These are phyloP conservation scores for Lycaon pictus DNA, from an alignment of 2,113 vertebrate genomes.

Conservation along the genomic window DNA sequence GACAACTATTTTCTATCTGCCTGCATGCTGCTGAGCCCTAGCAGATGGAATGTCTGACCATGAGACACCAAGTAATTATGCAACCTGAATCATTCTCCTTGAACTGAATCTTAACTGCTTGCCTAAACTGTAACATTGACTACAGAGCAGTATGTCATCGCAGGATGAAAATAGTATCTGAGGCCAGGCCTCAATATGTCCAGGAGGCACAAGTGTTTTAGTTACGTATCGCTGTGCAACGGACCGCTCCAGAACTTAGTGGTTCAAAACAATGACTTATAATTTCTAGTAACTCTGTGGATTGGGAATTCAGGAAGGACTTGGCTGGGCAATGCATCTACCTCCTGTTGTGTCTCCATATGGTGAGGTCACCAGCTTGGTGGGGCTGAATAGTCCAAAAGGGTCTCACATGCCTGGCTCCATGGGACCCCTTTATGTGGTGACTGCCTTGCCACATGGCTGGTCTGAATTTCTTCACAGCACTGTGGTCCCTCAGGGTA, in stretches of 20 bases:
- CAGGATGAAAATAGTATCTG: neutral
- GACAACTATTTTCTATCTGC: neutral
- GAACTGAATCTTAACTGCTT: neutral
- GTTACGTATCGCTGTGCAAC: neutral
- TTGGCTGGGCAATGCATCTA: neutral
- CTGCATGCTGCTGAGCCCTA: neutral
- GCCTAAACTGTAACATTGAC: neutral
- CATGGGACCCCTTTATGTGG: too few species aligned
- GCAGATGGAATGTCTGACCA: neutral
- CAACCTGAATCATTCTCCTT: neutral
- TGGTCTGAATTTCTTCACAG: neutral
- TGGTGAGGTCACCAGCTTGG: neutral
- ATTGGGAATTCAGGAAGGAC: neutral
- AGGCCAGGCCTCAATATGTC: neutral
- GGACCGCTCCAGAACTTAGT: neutral
- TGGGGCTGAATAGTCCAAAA: neutral
- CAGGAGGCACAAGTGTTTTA: neutral
- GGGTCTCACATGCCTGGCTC: neutral
- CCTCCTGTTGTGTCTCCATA: neutral
- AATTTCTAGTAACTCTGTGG: neutral
- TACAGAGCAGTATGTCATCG: neutral
- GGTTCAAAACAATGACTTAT: neutral
- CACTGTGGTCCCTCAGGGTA: neutral
- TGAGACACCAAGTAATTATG: neutral
- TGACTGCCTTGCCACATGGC: neutral